Evolutionary conservation across 2,797 vertebrate species (phyloP), one percentile per base, ranked within the genome.

Genomic region (Eospalax fontanierii): DNA sequence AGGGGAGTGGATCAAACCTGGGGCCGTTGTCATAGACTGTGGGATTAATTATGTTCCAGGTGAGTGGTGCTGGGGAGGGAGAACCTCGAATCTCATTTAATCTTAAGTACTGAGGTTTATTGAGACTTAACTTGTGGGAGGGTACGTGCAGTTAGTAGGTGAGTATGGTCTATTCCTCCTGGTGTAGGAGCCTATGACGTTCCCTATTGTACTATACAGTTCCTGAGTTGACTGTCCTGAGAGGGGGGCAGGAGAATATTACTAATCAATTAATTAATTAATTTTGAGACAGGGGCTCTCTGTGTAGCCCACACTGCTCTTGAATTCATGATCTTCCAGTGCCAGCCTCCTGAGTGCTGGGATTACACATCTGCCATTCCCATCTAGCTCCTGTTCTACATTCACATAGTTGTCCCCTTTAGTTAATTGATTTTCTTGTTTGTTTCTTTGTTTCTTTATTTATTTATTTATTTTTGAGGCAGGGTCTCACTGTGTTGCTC

Each of bases 1-100:
- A 97, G 99, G 99, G 71, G 99, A 99, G 81, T 99, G 99, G 99
- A 99, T 99, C 97, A 99, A 99, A 98, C 99, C 99, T 30, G 99
- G 99, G 61, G 99, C 99, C 0, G 97, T 99, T 1, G 99, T 99
- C 93, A 99, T 99, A 38, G 99, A 99, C 98, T 99, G 99, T 61
- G 99, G 99, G 91, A 99, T 99, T 98, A 99, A 99, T 98, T 98
- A 99, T 40, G 88, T 99, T 94, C 98, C 99, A 98, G 99, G 99
- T 99, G 96, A 90, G 98, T 91, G 59, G 79, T 87, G 57, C 46
- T n/a, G 40, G 21, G 65, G 93, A 16, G 12, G 3, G 50, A 16
- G n/a, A 83, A 22, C 30, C 1, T 5, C 30, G 43, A 26, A 4
- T 43, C 63, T 43, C 3, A 0, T 16, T 70, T 75, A 59, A 22